Conservation (phyloP, 2,113 vertebrate genomes). For the Lophochroa leadbeateri region DNA sequence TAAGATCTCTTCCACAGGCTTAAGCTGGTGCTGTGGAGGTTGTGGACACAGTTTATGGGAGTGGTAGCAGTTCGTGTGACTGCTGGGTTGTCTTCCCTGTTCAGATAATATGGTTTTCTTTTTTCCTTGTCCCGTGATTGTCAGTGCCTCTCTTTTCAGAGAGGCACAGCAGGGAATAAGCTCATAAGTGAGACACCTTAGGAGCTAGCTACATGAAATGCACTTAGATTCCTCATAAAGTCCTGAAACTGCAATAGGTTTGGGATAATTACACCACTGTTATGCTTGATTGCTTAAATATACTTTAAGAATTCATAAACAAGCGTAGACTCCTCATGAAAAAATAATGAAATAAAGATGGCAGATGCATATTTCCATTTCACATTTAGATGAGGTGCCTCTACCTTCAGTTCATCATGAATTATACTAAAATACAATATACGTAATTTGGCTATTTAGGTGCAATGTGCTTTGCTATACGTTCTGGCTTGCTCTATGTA, state of each 20-base stretch:
- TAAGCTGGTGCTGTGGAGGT: background rate
- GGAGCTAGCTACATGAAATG: conserved; percentile 27
- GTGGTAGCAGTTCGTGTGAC: background rate
- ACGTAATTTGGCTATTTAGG: conserved; percentile 37
- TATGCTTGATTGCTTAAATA: conserved; percentile 70
- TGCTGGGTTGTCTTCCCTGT: background rate
- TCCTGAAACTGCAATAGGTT: conserved; percentile 47
- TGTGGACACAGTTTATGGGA: background rate
- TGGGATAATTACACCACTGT: conserved; percentile 65
- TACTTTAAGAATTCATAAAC: conserved; percentile 70
- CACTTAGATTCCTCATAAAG: conserved; percentile 44
- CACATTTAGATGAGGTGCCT: conserved; percentile 41
- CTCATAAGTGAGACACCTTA: background rate
- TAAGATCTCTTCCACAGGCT: background rate
- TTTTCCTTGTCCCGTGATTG: background rate
- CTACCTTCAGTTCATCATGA: conserved; percentile 10
- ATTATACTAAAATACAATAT: conserved; percentile 29
- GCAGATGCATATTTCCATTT: conserved; percentile 50
- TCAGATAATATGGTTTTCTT: background rate
- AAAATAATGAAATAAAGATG: conserved; percentile 63
- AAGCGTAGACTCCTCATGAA: conserved; percentile 62
- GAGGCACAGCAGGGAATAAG: background rate
- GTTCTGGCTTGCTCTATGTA: background rate
- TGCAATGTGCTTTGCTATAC: background rate
- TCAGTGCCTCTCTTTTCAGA: background rate